phyloP scores from a whole-genome alignment of 1,140 invertebrate genomes.

The Melitaea cinxia region DNA sequence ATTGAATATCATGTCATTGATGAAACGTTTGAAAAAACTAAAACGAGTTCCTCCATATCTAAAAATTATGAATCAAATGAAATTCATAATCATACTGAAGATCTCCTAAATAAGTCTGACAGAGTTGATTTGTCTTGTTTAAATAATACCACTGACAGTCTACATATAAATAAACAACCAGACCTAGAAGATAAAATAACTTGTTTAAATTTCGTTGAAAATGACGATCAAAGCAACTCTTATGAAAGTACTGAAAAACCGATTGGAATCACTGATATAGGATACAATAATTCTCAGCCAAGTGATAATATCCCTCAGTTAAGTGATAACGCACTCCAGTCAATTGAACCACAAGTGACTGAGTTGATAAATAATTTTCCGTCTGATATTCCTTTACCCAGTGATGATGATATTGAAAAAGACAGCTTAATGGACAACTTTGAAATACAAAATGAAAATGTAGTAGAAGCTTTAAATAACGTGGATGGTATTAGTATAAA shows the following conservation, averaged over 20 bases:
- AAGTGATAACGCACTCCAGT: background rate
- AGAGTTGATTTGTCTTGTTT: background rate
- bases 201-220: background rate
- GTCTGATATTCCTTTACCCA: conserved; percentile 55
- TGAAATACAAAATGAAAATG: background rate
- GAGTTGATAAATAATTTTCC: conserved; percentile 19
- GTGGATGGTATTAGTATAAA: background rate
- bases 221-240: conserved; percentile 7
- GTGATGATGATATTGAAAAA: conserved; percentile 53
- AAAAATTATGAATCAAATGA: background rate
- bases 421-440: conserved; percentile 8
- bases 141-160: background rate
- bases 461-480: background rate
- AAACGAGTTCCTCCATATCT: background rate
- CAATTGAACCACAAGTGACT: background rate
- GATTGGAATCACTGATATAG: background rate
- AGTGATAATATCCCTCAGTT: no score
- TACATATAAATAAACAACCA: background rate
- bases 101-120: background rate
- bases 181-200: background rate
- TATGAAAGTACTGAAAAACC: conserved; percentile 6
- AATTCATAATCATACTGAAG: background rate
- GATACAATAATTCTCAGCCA: background rate
- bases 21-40: background rate
- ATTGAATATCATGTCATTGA: background rate